These are phyloP conservation scores for Cryptus armator DNA, from an alignment of 2,888 invertebrate genomes.

Conservation along the genomic window DNA sequence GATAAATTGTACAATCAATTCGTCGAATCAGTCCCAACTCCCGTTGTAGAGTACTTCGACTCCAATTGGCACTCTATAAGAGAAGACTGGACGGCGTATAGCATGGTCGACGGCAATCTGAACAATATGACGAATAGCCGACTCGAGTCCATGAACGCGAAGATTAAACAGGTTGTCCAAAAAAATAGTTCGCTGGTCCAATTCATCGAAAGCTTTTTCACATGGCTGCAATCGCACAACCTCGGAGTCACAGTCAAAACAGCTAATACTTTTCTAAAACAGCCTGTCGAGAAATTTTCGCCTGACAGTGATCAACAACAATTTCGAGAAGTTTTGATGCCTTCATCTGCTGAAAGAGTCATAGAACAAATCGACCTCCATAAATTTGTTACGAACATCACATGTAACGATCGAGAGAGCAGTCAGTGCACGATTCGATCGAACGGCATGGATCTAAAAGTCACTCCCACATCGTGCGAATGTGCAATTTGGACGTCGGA, in stretches of 20 bases:
- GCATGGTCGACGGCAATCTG: slow-evolving; percentile 40
- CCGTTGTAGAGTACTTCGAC: slow-evolving; percentile 28
- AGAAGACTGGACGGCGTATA: slow-evolving; percentile 36
- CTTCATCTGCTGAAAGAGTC: too few relatives aligned
- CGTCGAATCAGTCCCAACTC: background rate
- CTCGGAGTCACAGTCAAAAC: background rate
- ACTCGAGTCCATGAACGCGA: slow-evolving; percentile 46
- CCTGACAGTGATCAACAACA: too few relatives aligned
- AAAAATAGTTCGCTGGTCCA: slow-evolving; percentile 30
- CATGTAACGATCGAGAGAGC: background rate
- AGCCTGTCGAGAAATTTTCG: too few relatives aligned
- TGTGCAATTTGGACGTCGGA: slow-evolving; percentile 41
- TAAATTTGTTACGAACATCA: background rate
- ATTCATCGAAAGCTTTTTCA: slow-evolving; percentile 31
- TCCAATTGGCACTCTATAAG: slow-evolving; percentile 51
- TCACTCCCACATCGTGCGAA: slow-evolving; percentile 10
- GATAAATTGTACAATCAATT: slow-evolving; percentile 20
- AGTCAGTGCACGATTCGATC: background rate
- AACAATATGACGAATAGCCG: slow-evolving; percentile 46
- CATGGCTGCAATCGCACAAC: slow-evolving; percentile 19
- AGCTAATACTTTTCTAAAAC: slow-evolving; percentile 32
- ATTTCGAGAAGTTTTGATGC: too few relatives aligned
- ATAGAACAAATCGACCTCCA: too few relatives aligned
- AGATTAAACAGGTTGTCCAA: slow-evolving; percentile 39
- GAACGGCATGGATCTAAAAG: background rate